phyloP scores from a whole-genome alignment of 2,113 vertebrate species.

The Aramus guarauna region DNA sequence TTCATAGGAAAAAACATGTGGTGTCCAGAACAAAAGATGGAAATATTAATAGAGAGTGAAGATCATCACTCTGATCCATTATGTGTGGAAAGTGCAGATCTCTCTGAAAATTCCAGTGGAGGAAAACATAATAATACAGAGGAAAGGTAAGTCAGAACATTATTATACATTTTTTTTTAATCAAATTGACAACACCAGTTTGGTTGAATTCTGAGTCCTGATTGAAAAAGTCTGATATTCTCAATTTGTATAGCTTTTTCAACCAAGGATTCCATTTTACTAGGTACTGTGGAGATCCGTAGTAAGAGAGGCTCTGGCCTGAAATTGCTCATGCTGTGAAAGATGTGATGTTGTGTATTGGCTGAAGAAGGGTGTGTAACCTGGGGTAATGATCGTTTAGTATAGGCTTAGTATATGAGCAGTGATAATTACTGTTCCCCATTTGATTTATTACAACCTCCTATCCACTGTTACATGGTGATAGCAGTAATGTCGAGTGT shows the following conservation, averaged over 20 bases:
- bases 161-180: background rate
- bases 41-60: constrained; percentile 16
- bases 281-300: background rate
- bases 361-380: background rate
- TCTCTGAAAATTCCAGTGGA: background rate
- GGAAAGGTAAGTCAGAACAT: constrained; percentile 69
- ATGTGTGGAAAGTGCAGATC: background rate
- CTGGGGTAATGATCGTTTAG: background rate
- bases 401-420: background rate
- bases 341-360: background rate
- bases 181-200: background rate
- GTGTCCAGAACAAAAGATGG: constrained; percentile 52
- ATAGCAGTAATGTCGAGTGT: background rate
- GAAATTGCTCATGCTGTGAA: background rate
- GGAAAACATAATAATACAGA: constrained; percentile 50
- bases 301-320: background rate
- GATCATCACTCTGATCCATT: background rate
- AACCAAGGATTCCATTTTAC: background rate
- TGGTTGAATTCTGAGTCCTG: background rate
- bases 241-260: background rate
- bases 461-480: background rate
- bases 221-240: background rate
- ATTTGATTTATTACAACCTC: background rate
- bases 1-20: constrained; percentile 50
- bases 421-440: background rate